These are phyloP conservation scores for Sebastes reedi DNA, from an alignment of 2,797 vertebrate species.

Conservation along the genomic window DNA sequence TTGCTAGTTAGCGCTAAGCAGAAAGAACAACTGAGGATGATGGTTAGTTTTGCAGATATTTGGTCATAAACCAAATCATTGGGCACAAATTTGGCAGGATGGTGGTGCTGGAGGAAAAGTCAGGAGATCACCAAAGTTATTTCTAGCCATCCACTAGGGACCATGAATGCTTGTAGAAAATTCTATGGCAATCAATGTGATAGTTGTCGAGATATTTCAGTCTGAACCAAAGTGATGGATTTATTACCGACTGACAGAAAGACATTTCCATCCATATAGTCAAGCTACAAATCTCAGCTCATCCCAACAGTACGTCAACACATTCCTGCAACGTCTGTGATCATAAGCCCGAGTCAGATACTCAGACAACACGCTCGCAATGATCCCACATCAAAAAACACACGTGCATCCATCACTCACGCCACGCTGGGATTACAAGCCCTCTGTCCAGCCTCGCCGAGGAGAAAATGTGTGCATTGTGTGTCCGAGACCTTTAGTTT, in stretches of 20 bases:
- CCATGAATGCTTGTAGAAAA: neutral
- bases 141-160: neutral
- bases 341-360: slow-evolving; percentile 2
- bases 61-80: neutral
- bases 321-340: slow-evolving; percentile 9
- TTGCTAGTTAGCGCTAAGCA: neutral
- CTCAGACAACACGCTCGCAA: neutral
- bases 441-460: slow-evolving; percentile 15
- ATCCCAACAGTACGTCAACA: neutral
- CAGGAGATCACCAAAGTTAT: neutral
- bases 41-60: neutral
- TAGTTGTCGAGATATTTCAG: neutral
- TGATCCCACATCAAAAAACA: slow-evolving; percentile 16
- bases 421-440: slow-evolving; percentile 14
- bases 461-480: slow-evolving; percentile 23
- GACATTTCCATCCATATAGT: neutral
- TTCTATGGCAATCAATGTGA: neutral
- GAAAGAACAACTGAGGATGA: neutral
- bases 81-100: neutral
- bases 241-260: neutral
- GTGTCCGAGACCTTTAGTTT: slow-evolving; percentile 54
- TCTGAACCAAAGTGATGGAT: neutral
- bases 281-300: neutral
- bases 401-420: slow-evolving; percentile 29
- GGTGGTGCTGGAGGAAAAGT: neutral